Percentiles rank a stretch among this genome's conserved stretches.
Evolutionary conservation across 2,797 vertebrate species (phyloP).

Genomic region (Scarus forsteni): DNA sequence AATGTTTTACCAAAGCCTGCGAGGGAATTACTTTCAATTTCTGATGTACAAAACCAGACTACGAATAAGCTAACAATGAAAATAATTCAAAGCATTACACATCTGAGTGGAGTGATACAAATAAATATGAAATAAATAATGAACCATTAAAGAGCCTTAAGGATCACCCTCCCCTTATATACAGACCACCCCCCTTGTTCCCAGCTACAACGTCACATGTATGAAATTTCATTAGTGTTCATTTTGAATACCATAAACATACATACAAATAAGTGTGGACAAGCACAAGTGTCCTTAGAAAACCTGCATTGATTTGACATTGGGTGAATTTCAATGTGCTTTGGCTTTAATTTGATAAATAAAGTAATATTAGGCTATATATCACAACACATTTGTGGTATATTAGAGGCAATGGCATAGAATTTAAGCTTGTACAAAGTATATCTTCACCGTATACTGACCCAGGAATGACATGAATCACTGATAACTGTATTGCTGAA

Average conservation of each 20-base stretch:
- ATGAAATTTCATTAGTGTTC: constrained; percentile 81
- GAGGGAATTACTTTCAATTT: constrained; percentile 74
- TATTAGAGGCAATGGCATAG: constrained; percentile 81
- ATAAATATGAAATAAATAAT: constrained; percentile 86
- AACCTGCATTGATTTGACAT: constrained; percentile 83
- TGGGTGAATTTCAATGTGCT: constrained; percentile 84
- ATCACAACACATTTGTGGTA: constrained; percentile 81
- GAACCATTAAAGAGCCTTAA: constrained; percentile 62
- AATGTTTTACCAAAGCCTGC: constrained; percentile 50
- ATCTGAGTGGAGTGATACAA: constrained; percentile 74
- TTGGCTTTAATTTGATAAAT: constrained; percentile 84
- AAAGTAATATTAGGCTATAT: constrained; percentile 81
- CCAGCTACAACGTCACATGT: constrained; percentile 69
- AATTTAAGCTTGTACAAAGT: constrained; percentile 79
- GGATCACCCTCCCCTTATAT: constrained; percentile 71
- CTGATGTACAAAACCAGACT: constrained; percentile 63
- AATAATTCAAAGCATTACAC: constrained; percentile 66
- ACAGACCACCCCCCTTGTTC: constrained; percentile 68
- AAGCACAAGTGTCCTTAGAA: constrained; percentile 76
- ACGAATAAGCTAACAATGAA: constrained; percentile 60
- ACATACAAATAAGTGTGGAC: constrained; percentile 77
- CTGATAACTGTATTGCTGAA: constrained; percentile 76
- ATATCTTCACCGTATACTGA: constrained; percentile 70
- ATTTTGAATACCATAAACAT: constrained; percentile 75
- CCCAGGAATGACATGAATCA: constrained; percentile 65